Conservation (phyloP, 2,888 invertebrate genomes). For the Frankliniella intonsa region DNA sequence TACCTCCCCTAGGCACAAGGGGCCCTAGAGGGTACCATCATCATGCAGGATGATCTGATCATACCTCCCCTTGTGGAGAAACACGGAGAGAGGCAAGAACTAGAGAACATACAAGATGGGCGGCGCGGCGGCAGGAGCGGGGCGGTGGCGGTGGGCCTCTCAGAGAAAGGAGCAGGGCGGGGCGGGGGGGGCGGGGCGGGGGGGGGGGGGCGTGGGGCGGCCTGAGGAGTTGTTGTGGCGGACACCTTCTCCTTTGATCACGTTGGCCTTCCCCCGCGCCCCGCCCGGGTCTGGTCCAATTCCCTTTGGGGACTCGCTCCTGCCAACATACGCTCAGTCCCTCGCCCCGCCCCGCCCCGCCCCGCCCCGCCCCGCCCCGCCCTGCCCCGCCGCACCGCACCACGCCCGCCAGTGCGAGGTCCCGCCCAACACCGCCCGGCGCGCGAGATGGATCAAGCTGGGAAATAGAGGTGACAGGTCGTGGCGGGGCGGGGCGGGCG, state of each 20-base stretch:
- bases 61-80: too few relatives aligned
- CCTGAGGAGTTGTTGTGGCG: background rate
- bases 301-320: background rate
- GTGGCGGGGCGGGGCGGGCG: background rate
- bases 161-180: background rate
- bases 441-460: slow-evolving; percentile 5
- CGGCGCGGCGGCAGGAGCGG: background rate
- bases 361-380: background rate
- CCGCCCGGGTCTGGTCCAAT: background rate
- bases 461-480: slow-evolving; percentile 26
- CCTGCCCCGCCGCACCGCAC: background rate
- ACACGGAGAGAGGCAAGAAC: too few relatives aligned
- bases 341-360: background rate
- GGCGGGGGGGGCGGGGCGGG: too few relatives aligned
- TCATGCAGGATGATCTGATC: too few relatives aligned
- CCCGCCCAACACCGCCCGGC: background rate
- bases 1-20: too few relatives aligned
- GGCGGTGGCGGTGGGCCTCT: background rate
- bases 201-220: background rate
- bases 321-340: slow-evolving; percentile 9
- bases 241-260: slow-evolving; percentile 18
- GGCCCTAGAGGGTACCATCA: too few relatives aligned
- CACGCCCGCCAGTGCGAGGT: background rate
- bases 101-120: too few relatives aligned
- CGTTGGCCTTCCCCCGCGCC: background rate